phyloP scores from a whole-genome alignment of 2,113 vertebrate species.

The Apaloderma vittatum region DNA sequence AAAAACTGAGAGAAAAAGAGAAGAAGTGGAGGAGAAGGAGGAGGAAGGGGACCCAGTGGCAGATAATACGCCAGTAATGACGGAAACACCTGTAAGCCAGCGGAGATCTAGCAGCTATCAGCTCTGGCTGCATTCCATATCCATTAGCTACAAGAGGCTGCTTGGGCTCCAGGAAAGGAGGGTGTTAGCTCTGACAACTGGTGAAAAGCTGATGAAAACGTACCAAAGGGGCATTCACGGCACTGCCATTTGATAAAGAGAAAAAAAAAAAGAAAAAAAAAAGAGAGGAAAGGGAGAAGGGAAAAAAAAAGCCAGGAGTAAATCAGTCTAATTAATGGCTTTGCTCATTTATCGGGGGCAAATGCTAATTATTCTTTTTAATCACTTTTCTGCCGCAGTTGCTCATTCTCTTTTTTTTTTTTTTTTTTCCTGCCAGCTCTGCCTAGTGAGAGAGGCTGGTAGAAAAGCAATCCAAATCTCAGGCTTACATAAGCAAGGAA shows the following conservation, averaged over 20 bases:
- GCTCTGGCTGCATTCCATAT: slow-evolving; percentile 76
- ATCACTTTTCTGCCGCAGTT: slow-evolving; percentile 83
- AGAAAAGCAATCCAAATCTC: slow-evolving; percentile 61
- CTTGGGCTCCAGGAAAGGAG: slow-evolving; percentile 67
- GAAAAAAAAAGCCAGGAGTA: slow-evolving; percentile 61
- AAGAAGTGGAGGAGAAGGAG: neutral
- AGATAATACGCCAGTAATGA: slow-evolving; percentile 63
- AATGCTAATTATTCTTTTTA: slow-evolving; percentile 89
- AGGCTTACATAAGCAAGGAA: slow-evolving; percentile 58
- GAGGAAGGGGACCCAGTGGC: slow-evolving; percentile 39
- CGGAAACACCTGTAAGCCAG: slow-evolving; percentile 79
- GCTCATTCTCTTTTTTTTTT: slow-evolving; percentile 32
- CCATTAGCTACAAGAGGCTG: slow-evolving; percentile 75
- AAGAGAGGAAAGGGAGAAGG: neutral
- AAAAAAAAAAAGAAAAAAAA: neutral
- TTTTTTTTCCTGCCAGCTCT: slow-evolving; percentile 24
- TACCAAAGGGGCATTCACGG: slow-evolving; percentile 72
- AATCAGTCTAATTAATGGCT: slow-evolving; percentile 87
- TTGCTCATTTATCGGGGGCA: slow-evolving; percentile 83
- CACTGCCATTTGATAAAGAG: slow-evolving; percentile 69
- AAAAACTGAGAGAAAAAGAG: slow-evolving; percentile 4
- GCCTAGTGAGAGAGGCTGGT: slow-evolving; percentile 29
- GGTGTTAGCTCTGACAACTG: slow-evolving; percentile 74
- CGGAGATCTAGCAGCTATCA: slow-evolving; percentile 72
- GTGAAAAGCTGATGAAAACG: slow-evolving; percentile 78